Base-by-base conservation (phyloP, 64 coral and sea anemone genomes). In the Anthopleura sola region DNA sequence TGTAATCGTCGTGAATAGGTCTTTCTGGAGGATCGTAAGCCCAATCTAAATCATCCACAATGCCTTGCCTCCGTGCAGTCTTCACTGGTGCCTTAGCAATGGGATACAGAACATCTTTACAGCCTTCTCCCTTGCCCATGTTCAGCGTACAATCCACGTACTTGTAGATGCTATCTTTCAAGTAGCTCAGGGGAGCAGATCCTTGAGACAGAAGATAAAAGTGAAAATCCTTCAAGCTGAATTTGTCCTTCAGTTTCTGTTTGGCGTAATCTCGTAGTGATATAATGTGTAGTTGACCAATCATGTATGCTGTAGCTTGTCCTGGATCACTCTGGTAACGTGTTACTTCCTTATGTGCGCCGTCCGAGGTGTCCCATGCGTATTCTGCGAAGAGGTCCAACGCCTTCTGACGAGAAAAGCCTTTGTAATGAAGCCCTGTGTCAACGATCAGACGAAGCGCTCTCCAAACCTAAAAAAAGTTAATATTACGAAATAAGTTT, bases 271-370 rank as follows among this genome's bases (percentile, higher is more conserved):
- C 75, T 48, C 89, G 49, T 21, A 90, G 83, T 53, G 85, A 74
- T 10, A 85, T 90, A 16, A 90, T 90, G 24, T 86, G 84, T 7
- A 90, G 89, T 40, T 90, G 89, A 58, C 89, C 89, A 78, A 90
- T 85, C 89, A 90, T 90, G 36, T 90, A 90, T 0, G 89, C 89
- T 34, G 89, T 90, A 33, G 89, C 89, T 46, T 90, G 89, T 46
- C 89, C 89, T 15, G 89, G 89, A 17, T 36, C 83, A 37, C 89
- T 90, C 83, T 90, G 89, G 19, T 90, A 90, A 29, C 89, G 84
- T 1, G 89, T 90, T 7, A 90, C 83, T 28, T 90, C 89, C 57
- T 90, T 90, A 3, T 78, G 19, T 26, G 89, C 89, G 13, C 82
- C 56, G 17, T 90, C 89, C 5, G 78, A 78, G 17, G 83, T 90